Percentiles rank a stretch among this genome's conserved stretches.
These are phyloP conservation scores for Craseonycteris thonglongyai DNA, from an alignment of 2,113 vertebrate genomes.

Conservation along the genomic window DNA sequence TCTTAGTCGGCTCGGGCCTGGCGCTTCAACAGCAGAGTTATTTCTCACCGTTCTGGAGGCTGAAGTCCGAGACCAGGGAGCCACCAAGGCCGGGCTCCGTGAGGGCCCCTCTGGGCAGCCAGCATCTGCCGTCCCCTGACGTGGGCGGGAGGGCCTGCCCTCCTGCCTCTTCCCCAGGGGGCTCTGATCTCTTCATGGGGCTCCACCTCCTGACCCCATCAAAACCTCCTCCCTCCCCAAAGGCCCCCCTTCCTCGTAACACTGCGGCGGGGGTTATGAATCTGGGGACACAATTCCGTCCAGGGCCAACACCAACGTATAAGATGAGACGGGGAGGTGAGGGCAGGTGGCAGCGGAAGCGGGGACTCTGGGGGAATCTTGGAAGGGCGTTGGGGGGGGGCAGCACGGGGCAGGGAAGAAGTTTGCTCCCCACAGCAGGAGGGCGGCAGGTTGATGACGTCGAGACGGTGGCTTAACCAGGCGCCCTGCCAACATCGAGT, in stretches of 20 bases:
- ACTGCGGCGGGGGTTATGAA: rapidly evolving
- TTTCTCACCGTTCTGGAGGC: background rate
- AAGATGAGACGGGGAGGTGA: background rate
- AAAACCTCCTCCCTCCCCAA: background rate
- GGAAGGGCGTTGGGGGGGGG: background rate
- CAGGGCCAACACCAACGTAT: background rate
- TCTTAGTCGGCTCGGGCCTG: background rate
- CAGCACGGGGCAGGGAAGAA: rapidly evolving
- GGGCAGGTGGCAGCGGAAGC: rapidly evolving
- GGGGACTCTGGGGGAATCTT: background rate
- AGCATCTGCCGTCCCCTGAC: background rate
- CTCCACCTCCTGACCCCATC: background rate
- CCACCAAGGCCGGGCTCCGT: rapidly evolving
- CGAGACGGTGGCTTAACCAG: rapidly evolving
- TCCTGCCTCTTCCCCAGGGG: background rate
- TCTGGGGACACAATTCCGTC: background rate
- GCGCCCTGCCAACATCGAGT: rapidly evolving
- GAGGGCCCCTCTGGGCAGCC: background rate
- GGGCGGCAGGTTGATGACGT: background rate
- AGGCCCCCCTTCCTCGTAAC: background rate
- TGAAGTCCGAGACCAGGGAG: background rate
- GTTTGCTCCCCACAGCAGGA: rapidly evolving
- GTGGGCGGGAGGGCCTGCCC: no score
- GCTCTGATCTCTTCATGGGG: rapidly evolving
- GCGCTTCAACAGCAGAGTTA: background rate